These are phyloP conservation scores for Tetragnatha versicolor DNA, from an alignment of 1,140 invertebrate genomes.

Conservation along the genomic window DNA sequence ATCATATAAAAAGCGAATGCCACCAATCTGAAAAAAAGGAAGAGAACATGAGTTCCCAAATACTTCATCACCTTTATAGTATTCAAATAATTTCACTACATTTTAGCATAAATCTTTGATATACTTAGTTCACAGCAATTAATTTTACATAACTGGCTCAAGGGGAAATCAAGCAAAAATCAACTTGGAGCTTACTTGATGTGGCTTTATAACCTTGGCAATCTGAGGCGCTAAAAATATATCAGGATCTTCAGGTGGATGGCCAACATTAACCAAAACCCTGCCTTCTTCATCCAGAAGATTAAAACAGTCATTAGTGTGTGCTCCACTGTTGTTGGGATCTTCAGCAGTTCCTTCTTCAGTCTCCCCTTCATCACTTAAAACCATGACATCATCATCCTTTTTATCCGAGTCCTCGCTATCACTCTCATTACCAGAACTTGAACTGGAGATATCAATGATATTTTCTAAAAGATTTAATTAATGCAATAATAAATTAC, in stretches of 20 bases:
- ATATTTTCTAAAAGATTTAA: constrained; percentile 58
- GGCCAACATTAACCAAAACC: constrained; percentile 95
- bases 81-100: neutral
- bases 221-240: constrained; percentile 94
- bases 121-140: too few species aligned
- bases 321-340: constrained; percentile 64
- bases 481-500: too few species aligned
- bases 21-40: constrained; percentile 77
- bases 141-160: too few species aligned
- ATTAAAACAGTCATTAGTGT: constrained; percentile 77
- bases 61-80: neutral
- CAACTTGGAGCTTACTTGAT: constrained; percentile 78
- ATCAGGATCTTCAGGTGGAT: constrained; percentile 89
- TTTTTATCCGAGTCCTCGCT: constrained; percentile 55
- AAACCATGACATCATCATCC: constrained; percentile 56
- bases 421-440: constrained; percentile 42
- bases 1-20: constrained; percentile 94
- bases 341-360: constrained; percentile 76
- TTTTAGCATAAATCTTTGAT: neutral
- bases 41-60: neutral
- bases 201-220: constrained; percentile 90
- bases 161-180: too few species aligned
- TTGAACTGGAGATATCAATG: constrained; percentile 65
- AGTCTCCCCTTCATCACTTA: constrained; percentile 72
- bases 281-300: constrained; percentile 88